Evolutionary conservation across 2,113 vertebrate genomes (phyloP), one percentile per base, ranked within the genome.

Genomic region (Sylvia atricapilla): DNA sequence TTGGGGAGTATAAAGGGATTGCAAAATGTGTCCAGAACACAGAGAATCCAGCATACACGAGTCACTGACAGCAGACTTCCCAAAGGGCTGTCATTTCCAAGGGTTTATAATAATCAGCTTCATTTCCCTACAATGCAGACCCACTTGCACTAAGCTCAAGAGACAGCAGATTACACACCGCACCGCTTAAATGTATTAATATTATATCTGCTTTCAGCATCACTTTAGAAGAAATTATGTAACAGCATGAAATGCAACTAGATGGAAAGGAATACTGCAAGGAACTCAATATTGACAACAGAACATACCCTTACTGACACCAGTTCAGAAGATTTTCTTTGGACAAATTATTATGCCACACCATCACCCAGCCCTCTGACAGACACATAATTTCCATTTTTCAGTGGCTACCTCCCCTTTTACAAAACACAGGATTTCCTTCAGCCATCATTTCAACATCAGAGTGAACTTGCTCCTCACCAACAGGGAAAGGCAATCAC

Each of bases 91-190:
- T 74, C 44, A 49, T 66, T 84, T 86, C 20, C 17, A 7, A 89
- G 89, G 64, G 44, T 93, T 91, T 93, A 60, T 23, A 56, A 76
- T 59, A 77, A 89, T 90, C 85, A 86, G 77, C 89, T 91, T 91
- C 60, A 0, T 74, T 84, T 75, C 84, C 84, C 85, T 63, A 56
- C 79, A 81, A 16, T 3, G 11, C 72, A 88, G 86, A 79, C 72
- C 72, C 60, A 55, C 74, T 69, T 64, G 85, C 80, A 79, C 39
- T 94, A 91, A 95, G 60, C 76, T 88, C 92, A 62, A 90, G 78
- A 95, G 94, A 94, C 58, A 80, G 87, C n/a, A 80, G 87, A 95
- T 92, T 92, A 95, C 59, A 84, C 78, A 83, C 37, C 0, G 2
- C 72, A 85, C 43, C 55, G 47, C 58, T 92, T 58, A 85, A 24